phyloP scores from a whole-genome alignment of 2,113 vertebrate species.

The Caretta caretta region DNA sequence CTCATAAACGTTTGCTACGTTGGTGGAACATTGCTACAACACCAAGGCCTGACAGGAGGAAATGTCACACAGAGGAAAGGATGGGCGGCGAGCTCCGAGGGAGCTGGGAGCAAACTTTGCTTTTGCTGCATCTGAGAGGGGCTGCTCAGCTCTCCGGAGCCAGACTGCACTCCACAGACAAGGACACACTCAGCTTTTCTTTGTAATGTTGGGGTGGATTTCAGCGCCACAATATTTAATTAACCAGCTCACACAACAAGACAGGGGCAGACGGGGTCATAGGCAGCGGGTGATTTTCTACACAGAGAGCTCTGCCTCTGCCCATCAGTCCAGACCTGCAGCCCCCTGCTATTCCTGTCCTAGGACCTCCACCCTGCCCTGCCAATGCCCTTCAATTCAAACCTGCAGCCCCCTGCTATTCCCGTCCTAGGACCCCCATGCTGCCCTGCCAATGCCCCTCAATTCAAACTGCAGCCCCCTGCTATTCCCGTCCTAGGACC shows the following conservation, averaged over 20 bases:
- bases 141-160: not conserved
- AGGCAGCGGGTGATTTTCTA: rapidly evolving
- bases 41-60: not conserved
- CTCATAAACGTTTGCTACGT: rapidly evolving
- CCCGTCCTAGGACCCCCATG: not conserved
- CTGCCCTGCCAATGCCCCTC: not conserved
- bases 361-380: not conserved
- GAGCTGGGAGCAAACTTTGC: not conserved
- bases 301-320: rapidly evolving
- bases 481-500: no score
- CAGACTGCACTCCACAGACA: rapidly evolving
- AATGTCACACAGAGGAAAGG: not conserved
- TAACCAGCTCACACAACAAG: rapidly evolving
- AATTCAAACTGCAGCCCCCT: not conserved
- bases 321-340: not conserved
- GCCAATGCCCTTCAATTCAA: not conserved
- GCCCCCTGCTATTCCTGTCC: not conserved
- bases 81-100: rapidly evolving
- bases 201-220: not conserved
- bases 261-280: rapidly evolving
- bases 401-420: not conserved
- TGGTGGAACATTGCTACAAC: not conserved
- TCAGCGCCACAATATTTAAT: not conserved
- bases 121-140: not conserved
- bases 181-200: not conserved